phyloP scores from a whole-genome alignment of 2,113 vertebrate species.

The Caranx melampygus region DNA sequence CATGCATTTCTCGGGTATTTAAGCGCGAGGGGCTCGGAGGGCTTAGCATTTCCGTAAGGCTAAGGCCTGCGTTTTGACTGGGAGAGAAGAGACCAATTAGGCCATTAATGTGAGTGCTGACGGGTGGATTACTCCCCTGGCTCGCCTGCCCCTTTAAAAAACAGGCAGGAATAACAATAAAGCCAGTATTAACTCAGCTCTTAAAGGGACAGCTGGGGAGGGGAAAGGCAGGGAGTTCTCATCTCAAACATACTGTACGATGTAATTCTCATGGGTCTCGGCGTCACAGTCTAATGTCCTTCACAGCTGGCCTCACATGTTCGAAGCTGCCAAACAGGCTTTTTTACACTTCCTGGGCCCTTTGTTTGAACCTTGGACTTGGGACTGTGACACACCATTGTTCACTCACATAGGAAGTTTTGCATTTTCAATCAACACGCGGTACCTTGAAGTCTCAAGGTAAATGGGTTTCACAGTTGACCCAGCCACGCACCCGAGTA shows the following conservation, averaged over 20 bases:
- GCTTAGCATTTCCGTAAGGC: slow-evolving; percentile 75
- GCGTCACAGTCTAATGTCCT: slow-evolving; percentile 68
- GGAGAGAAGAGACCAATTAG: slow-evolving; percentile 82
- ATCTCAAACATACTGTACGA: slow-evolving; percentile 53
- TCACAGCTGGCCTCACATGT: slow-evolving; percentile 76
- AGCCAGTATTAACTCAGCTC: slow-evolving; percentile 66
- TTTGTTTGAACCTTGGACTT: slow-evolving; percentile 65
- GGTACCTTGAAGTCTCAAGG: slow-evolving; percentile 47
- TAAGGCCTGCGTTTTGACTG: slow-evolving; percentile 77
- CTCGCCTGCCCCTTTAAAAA: slow-evolving; percentile 71
- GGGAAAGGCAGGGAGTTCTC: slow-evolving; percentile 28
- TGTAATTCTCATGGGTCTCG: slow-evolving; percentile 33
- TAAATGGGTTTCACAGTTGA: slow-evolving; percentile 48
- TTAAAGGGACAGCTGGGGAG: slow-evolving; percentile 64
- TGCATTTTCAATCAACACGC: slow-evolving; percentile 64
- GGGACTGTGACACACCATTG: slow-evolving; percentile 59
- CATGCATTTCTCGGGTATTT: slow-evolving; percentile 69
- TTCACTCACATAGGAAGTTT: slow-evolving; percentile 70
- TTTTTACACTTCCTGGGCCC: slow-evolving; percentile 69
- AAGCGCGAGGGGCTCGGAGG: slow-evolving; percentile 67
- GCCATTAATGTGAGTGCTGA: slow-evolving; percentile 81
- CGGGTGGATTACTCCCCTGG: slow-evolving; percentile 78
- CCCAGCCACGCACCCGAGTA: background rate
- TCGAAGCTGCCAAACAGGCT: slow-evolving; percentile 68
- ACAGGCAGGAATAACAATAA: slow-evolving; percentile 79